Percentiles rank a stretch among this genome's conserved stretches.
These are phyloP conservation scores for Luperina nickerlii DNA, from an alignment of 2,888 invertebrate genomes.

Conservation along the genomic window DNA sequence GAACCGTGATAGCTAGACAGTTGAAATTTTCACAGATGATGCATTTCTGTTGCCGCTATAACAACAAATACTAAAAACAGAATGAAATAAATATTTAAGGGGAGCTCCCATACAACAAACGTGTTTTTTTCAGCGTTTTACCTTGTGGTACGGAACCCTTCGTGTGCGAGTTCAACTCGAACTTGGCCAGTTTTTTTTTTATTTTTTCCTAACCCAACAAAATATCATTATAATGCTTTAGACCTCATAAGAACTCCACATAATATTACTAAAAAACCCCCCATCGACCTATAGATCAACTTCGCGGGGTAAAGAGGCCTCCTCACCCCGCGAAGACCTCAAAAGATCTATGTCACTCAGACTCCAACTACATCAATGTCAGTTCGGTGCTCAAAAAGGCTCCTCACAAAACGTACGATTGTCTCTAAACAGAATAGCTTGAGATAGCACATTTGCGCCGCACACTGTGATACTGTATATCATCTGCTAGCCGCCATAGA, in stretches of 20 bases:
- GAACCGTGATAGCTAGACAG: too few species aligned
- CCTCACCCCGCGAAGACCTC: neutral
- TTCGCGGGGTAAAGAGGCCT: too few species aligned
- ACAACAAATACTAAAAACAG: too few species aligned
- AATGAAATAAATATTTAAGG: too few species aligned
- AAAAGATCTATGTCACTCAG: slow-evolving; percentile 46
- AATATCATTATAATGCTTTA: neutral
- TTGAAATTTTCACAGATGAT: too few species aligned
- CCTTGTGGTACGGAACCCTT: too few species aligned
- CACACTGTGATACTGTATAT: slow-evolving; percentile 81
- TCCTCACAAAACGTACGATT: slow-evolving; percentile 67
- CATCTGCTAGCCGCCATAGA: slow-evolving; percentile 76
- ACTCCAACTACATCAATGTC: slow-evolving; percentile 27
- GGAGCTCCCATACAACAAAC: too few species aligned
- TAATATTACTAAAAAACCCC: neutral
- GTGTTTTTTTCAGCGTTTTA: too few species aligned
- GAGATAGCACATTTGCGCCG: slow-evolving; percentile 83
- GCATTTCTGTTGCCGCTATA: too few species aligned
- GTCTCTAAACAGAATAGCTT: slow-evolving; percentile 77
- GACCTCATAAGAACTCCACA: neutral
- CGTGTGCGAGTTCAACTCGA: too few species aligned
- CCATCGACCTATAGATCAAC: neutral
- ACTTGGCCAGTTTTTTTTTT: too few species aligned
- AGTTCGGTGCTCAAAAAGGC: slow-evolving; percentile 60
- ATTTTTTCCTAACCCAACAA: too few species aligned